phyloP scores from a whole-genome alignment of 2,888 invertebrate species.

The Drosophila nr. perissopoda region DNA sequence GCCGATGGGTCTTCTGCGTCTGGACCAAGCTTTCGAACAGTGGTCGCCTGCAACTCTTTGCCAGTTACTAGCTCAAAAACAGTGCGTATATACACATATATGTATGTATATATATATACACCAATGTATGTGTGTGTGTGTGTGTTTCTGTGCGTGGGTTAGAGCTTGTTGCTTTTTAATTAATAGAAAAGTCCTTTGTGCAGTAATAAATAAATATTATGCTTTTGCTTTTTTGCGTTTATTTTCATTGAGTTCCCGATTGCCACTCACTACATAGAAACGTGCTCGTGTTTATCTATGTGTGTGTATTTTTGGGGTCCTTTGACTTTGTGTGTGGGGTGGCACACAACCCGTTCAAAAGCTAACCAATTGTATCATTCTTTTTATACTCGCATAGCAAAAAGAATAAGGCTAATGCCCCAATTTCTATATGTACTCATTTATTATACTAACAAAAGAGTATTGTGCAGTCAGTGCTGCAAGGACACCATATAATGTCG shows the following conservation, averaged over 20 bases:
- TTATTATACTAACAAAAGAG: neutral
- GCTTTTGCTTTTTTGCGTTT: constrained; percentile 77
- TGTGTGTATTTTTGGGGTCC: constrained; percentile 9
- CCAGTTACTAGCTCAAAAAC: constrained; percentile 37
- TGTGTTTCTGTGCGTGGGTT: constrained; percentile 21
- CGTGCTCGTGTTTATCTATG: constrained; percentile 1
- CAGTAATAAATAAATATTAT: constrained; percentile 84
- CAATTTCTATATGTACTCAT: neutral
- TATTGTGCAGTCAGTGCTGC: neutral
- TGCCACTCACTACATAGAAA: constrained; percentile 39
- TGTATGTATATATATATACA: neutral
- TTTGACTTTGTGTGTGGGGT: constrained; percentile 20
- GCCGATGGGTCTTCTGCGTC: constrained; percentile 65
- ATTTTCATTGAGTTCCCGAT: constrained; percentile 58
- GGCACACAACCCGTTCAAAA: constrained; percentile 4
- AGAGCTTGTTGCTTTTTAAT: constrained; percentile 84
- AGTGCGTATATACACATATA: constrained; percentile 1
- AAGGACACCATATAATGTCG: constrained; percentile 1
- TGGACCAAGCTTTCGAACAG: constrained; percentile 58
- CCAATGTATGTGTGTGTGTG: constrained; percentile 9
- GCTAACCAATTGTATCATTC: constrained; percentile 7
- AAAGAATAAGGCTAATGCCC: neutral
- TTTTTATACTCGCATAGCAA: neutral
- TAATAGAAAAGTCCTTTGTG: constrained; percentile 84
- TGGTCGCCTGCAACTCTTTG: constrained; percentile 53